These are phyloP conservation scores for Anableps anableps DNA, from an alignment of 2,797 vertebrate genomes.

Conservation along the genomic window DNA sequence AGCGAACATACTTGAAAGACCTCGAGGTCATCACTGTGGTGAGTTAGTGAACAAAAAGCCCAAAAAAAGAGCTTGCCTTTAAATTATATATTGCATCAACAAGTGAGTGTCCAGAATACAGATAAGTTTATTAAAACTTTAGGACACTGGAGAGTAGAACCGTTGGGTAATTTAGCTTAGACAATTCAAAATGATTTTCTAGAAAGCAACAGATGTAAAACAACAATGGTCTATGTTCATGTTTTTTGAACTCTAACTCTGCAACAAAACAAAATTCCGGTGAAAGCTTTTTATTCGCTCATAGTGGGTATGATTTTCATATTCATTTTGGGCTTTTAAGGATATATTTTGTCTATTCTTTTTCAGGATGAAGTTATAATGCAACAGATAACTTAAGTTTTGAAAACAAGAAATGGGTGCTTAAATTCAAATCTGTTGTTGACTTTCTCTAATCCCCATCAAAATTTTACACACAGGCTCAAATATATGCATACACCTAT, in stretches of 20 bases:
- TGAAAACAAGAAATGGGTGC: neutral
- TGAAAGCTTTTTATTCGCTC: neutral
- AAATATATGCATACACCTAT: neutral
- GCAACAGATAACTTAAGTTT: neutral
- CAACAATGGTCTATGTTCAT: too few relatives aligned
- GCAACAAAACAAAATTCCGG: too few relatives aligned
- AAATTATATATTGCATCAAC: too few relatives aligned
- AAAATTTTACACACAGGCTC: neutral
- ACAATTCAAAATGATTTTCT: too few relatives aligned
- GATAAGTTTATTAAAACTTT: neutral
- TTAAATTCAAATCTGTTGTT: neutral
- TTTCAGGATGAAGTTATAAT: neutral
- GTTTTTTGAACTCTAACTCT: too few relatives aligned
- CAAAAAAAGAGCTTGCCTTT: neutral
- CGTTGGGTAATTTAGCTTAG: too few relatives aligned
- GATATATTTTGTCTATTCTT: neutral
- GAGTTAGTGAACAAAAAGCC: constrained; percentile 66
- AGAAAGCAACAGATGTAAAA: too few relatives aligned
- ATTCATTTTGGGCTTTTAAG: neutral
- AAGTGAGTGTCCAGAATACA: neutral
- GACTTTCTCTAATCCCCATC: neutral
- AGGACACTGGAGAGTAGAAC: neutral
- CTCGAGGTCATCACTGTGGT: constrained; percentile 98
- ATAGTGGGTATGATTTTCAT: neutral
- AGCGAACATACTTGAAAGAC: constrained; percentile 95